phyloP scores from a whole-genome alignment of 2,888 invertebrate species.

The Cyrtodaria siliqua region DNA sequence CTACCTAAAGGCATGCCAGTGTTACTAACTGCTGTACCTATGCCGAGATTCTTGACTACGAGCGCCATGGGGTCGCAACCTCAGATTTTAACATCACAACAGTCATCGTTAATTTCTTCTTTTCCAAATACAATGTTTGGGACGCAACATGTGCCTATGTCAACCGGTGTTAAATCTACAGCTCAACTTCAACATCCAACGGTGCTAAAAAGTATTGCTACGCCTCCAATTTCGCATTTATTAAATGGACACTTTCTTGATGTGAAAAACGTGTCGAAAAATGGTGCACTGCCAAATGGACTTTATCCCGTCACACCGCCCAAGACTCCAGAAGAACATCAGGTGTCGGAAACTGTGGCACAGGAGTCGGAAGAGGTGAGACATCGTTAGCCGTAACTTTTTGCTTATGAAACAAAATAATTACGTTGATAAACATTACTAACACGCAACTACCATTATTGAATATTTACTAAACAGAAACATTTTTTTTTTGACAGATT shows the following conservation, averaged over 20 bases:
- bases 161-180: background rate
- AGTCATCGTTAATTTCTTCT: background rate
- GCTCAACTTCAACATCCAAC: conserved; percentile 20
- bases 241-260: conserved; percentile 47
- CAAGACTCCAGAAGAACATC: conserved; percentile 74
- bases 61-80: no score
- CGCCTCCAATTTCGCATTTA: conserved; percentile 24
- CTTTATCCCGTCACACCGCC: conserved; percentile 82
- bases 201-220: conserved; percentile 21
- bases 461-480: no score
- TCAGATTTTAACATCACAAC: no score
- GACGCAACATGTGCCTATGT: conserved; percentile 1
- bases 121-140: background rate
- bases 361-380: conserved; percentile 45
- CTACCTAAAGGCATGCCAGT: conserved; percentile 45
- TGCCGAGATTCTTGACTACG: conserved; percentile 15
- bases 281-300: conserved; percentile 70
- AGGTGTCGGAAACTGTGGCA: conserved; percentile 24
- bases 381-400: no score
- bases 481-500: no score
- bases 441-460: no score
- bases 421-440: no score
- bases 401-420: no score
- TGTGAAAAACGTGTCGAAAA: conserved; percentile 15
- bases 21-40: conserved; percentile 43